These are phyloP conservation scores for Pseudomugil tenellus DNA, from an alignment of 2,797 vertebrate species.

Conservation along the genomic window DNA sequence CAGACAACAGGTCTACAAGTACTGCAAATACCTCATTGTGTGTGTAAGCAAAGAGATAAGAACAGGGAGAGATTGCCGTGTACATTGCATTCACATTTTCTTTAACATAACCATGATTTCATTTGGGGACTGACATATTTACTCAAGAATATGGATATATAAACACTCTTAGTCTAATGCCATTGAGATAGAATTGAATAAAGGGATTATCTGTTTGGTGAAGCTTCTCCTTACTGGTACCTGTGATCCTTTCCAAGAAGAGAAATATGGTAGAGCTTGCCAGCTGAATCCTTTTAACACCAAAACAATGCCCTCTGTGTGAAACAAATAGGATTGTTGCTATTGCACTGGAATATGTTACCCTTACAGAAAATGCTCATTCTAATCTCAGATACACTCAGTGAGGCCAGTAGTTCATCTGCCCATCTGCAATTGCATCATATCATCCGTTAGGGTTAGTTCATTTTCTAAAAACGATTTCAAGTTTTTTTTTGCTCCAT, in stretches of 20 bases:
- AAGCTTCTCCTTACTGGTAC: constrained; percentile 35
- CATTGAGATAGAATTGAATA: constrained; percentile 43
- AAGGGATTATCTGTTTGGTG: constrained; percentile 58
- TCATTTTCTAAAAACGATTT: constrained; percentile 58
- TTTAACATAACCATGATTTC: constrained; percentile 13
- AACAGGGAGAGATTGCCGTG: constrained; percentile 25
- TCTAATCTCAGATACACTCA: constrained; percentile 49
- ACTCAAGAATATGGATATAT: constrained; percentile 20
- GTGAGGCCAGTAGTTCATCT: constrained; percentile 55
- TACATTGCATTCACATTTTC: constrained; percentile 14
- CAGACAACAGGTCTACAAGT: constrained; percentile 82
- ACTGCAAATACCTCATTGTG: constrained; percentile 49
- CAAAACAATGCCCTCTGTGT: constrained; percentile 51
- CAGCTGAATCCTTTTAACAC: constrained; percentile 55
- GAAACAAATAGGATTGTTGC: constrained; percentile 52
- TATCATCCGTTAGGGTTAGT: constrained; percentile 42
- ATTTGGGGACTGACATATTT: constrained; percentile 53
- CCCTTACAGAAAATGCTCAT: constrained; percentile 41
- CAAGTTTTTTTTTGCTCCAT: constrained; percentile 59
- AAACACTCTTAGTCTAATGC: constrained; percentile 8
- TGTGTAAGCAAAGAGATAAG: constrained; percentile 47
- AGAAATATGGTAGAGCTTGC: constrained; percentile 25
- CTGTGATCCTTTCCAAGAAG: constrained; percentile 33
- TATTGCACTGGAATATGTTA: constrained; percentile 44
- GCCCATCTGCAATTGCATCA: constrained; percentile 67